Evolutionary conservation across 2,113 vertebrate genomes (phyloP).

Genomic region (Planiliza haematocheilus): DNA sequence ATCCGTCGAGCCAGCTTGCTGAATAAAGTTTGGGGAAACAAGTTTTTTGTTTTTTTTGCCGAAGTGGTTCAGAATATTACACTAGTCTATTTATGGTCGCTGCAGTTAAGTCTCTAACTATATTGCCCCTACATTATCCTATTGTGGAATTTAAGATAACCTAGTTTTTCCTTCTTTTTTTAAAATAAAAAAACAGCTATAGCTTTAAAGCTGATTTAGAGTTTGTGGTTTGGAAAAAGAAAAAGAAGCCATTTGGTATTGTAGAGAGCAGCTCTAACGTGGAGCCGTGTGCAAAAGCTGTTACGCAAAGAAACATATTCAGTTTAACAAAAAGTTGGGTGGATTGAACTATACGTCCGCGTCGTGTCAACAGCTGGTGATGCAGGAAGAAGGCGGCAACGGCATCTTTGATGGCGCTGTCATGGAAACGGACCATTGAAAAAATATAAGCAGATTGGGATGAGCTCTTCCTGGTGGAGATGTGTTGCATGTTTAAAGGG

Average conservation of each 20-base stretch:
- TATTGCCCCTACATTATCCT: slow-evolving; percentile 24
- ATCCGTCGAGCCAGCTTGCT: slow-evolving; percentile 51
- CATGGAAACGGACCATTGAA: slow-evolving; percentile 55
- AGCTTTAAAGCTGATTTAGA: slow-evolving; percentile 50
- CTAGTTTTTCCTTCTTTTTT: slow-evolving; percentile 24
- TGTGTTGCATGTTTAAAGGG: not conserved
- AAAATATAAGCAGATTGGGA: slow-evolving; percentile 35
- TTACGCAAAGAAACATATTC: not conserved
- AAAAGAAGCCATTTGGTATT: slow-evolving; percentile 16
- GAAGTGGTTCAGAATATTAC: slow-evolving; percentile 54
- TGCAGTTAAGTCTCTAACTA: slow-evolving; percentile 36
- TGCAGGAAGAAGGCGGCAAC: slow-evolving; percentile 31
- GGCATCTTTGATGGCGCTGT: slow-evolving; percentile 52
- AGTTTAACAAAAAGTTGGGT: slow-evolving; percentile 13
- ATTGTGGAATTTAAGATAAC: slow-evolving; percentile 61
- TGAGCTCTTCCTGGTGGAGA: slow-evolving; percentile 36
- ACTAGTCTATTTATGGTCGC: slow-evolving; percentile 59
- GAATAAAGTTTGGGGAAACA: slow-evolving; percentile 60
- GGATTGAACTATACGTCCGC: slow-evolving; percentile 29
- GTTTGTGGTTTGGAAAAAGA: slow-evolving; percentile 5
- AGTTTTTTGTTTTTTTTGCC: slow-evolving; percentile 46
- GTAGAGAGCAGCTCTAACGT: too few relatives aligned
- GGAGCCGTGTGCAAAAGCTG: too few relatives aligned
- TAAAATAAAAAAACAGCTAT: not conserved
- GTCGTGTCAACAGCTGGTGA: slow-evolving; percentile 23